Percentiles rank a stretch among this genome's conserved stretches.
phyloP scores from a whole-genome alignment of 2,888 invertebrate species.

The Deilephila porcellus region DNA sequence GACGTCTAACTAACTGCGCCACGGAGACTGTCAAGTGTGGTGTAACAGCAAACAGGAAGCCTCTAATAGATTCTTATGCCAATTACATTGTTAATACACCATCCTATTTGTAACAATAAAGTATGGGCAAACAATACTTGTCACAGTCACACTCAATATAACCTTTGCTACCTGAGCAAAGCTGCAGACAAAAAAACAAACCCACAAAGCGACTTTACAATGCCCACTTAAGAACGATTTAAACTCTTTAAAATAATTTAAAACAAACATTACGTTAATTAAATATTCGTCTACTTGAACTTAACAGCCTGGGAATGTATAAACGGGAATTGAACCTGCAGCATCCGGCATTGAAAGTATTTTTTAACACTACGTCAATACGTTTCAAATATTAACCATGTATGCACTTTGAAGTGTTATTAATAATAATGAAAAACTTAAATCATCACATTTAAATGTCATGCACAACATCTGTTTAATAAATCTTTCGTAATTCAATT shows the following conservation, averaged over 20 bases:
- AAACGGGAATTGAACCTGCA: too few species aligned
- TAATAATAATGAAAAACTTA: neutral
- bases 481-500: conserved; percentile 16
- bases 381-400: too few species aligned
- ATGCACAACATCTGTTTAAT: neutral
- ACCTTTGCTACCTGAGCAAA: neutral
- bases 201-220: neutral
- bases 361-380: too few species aligned
- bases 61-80: neutral
- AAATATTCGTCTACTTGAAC: neutral
- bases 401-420: neutral
- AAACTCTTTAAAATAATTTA: neutral
- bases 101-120: neutral
- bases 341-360: too few species aligned
- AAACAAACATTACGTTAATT: neutral
- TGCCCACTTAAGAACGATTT: neutral
- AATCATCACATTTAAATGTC: neutral
- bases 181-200: neutral
- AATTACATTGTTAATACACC: neutral
- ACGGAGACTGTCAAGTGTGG: too few species aligned
- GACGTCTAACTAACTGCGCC: too few species aligned
- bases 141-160: neutral
- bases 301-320: neutral
- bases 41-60: neutral
- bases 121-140: neutral